Evolutionary conservation across 92 coral and sea anemone species (phyloP), one percentile per base, ranked within the genome.

Genomic region (Metridium senile): DNA sequence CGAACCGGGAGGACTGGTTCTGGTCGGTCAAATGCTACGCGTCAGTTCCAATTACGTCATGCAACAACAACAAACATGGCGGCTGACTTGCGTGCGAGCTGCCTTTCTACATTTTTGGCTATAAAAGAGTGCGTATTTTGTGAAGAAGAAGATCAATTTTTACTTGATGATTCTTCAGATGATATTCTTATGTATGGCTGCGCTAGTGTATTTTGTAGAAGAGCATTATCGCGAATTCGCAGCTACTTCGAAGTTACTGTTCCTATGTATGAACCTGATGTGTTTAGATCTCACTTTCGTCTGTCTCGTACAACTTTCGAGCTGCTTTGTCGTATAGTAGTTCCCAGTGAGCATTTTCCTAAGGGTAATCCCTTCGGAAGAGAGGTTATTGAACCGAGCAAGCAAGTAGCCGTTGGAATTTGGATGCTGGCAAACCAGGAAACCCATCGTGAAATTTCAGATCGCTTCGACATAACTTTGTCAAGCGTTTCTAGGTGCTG

Each of bases 261-360:
- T 27, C 79, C 79, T 21, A 29, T 57, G 53, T 74, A 74, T 33
- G 28, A 74, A 57, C n/a, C 20, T 7, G 66, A 74, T 74, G 69
- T 64, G 29, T 74, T 76, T 26, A 54, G 81, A 26, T 62, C 72
- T 51, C 81, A 76, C 47, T 76, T 76, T 47, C 72, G 64, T 23
- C 62, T 76, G 72, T 62, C 62, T 43, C 33, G 72, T 7, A 62
- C 63, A 59, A 76, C 70, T 39, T 77, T 77, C 26, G 74, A 77
- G 33, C 18, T 49, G 58, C 82, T 77, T 33, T 26, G 58, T 22
- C 46, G 43, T 1, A 32, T 77, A 39, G 22, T 77, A 17, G 46
- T 35, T n/a, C 62, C 61, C 45, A 77, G 82, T 31, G 82, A 77
- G 39, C 64, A 65, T 20, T 31, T 63, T 62, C 81, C 81, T 33